phyloP scores from a whole-genome alignment of 2,888 invertebrate genomes.

The Papilio demoleus region DNA sequence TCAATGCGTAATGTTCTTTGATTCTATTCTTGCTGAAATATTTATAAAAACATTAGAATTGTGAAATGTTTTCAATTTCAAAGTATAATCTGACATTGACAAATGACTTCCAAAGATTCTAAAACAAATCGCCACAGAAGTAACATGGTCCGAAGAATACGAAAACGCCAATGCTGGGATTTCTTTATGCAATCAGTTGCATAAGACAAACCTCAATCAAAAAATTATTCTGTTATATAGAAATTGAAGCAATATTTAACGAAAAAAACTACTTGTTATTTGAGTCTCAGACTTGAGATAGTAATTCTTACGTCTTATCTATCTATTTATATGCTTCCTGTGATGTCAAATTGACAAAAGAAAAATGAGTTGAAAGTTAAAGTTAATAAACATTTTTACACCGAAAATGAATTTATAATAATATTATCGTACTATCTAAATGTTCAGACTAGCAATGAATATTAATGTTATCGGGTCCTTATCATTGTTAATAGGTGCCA shows the following conservation, averaged over 20 bases:
- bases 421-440: neutral
- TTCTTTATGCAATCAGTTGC: too few relatives aligned
- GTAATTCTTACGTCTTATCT: too few relatives aligned
- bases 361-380: neutral
- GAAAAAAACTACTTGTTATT: too few relatives aligned
- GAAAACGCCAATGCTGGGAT: neutral
- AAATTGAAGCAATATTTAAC: neutral
- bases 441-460: neutral
- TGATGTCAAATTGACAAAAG: constrained; percentile 6
- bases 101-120: neutral
- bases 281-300: neutral
- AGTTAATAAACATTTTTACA: constrained; percentile 1
- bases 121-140: neutral
- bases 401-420: constrained; percentile 1
- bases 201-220: neutral
- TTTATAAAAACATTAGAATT: too few relatives aligned
- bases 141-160: neutral
- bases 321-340: too few relatives aligned
- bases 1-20: neutral
- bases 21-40: too few relatives aligned
- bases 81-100: neutral
- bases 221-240: neutral
- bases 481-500: neutral
- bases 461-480: neutral
- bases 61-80: constrained; percentile 3